Evolutionary conservation across 2,797 vertebrate genomes (phyloP).

Genomic region (Schizothorax lantsangensis): DNA sequence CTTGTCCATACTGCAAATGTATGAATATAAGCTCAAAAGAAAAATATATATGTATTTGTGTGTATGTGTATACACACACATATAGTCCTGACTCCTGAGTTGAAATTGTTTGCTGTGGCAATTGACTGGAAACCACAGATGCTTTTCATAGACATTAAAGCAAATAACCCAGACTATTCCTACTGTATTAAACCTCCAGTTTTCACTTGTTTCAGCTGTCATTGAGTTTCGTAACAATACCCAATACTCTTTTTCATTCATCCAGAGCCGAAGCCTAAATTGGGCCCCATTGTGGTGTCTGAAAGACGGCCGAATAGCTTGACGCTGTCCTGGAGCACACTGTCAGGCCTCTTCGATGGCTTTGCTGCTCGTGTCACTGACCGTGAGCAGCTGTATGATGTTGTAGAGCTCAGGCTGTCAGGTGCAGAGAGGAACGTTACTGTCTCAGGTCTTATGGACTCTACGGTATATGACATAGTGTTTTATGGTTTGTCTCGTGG

Average conservation of each 20-base stretch:
- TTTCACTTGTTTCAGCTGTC: background rate
- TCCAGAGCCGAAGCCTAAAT: constrained; percentile 86
- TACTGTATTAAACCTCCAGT: background rate
- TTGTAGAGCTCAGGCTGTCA: constrained; percentile 80
- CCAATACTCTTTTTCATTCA: constrained; percentile 72
- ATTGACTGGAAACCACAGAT: background rate
- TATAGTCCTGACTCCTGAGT: too few relatives aligned
- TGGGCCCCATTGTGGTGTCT: constrained; percentile 82
- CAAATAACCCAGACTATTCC: background rate
- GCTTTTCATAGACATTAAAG: background rate
- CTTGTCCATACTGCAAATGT: too few relatives aligned
- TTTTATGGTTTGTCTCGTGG: constrained; percentile 84
- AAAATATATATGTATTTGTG: too few relatives aligned
- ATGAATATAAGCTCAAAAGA: too few relatives aligned
- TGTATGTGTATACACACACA: too few relatives aligned
- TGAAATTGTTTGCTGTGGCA: background rate
- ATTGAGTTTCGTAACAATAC: constrained; percentile 46
- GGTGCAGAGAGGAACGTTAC: constrained; percentile 76
- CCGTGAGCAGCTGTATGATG: constrained; percentile 73
- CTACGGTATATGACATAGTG: constrained; percentile 84
- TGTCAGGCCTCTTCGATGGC: constrained; percentile 83
- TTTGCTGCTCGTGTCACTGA: constrained; percentile 83
- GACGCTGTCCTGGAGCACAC: constrained; percentile 85
- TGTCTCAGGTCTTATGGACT: constrained; percentile 81
- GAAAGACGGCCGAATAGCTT: constrained; percentile 85